Evolutionary conservation across 2,797 vertebrate species (phyloP).

Genomic region (Sebastes ruberrimus): DNA sequence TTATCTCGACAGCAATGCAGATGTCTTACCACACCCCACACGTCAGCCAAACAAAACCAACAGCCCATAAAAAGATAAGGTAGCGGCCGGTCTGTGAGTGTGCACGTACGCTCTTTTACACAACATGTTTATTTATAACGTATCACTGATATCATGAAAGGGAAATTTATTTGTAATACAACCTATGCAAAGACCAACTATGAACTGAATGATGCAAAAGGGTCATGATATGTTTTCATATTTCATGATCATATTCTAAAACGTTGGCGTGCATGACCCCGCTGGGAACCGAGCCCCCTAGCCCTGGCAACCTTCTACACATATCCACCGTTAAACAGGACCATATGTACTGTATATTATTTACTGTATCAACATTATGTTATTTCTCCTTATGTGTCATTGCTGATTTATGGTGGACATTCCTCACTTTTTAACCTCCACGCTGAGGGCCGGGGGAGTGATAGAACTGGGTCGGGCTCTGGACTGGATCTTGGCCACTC

Average conservation of each 20-base stretch:
- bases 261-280: background rate
- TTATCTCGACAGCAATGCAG: background rate
- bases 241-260: background rate
- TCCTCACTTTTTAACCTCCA: conserved; percentile 29
- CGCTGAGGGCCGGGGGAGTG: background rate
- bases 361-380: conserved; percentile 17
- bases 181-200: background rate
- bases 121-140: background rate
- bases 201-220: background rate
- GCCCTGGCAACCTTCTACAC: background rate
- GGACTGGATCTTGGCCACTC: conserved; percentile 32
- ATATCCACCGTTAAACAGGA: conserved; percentile 17
- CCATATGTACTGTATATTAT: conserved; percentile 28
- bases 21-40: background rate
- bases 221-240: background rate
- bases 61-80: background rate
- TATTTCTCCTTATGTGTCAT: background rate
- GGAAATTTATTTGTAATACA: background rate
- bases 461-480: conserved; percentile 11
- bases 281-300: background rate
- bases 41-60: background rate
- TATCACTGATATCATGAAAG: background rate
- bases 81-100: background rate
- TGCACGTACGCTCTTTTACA: too few relatives aligned
- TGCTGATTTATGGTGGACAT: conserved; percentile 26